Evolutionary conservation across 2,113 vertebrate genomes (phyloP).

Genomic region (Agapornis roseicollis): DNA sequence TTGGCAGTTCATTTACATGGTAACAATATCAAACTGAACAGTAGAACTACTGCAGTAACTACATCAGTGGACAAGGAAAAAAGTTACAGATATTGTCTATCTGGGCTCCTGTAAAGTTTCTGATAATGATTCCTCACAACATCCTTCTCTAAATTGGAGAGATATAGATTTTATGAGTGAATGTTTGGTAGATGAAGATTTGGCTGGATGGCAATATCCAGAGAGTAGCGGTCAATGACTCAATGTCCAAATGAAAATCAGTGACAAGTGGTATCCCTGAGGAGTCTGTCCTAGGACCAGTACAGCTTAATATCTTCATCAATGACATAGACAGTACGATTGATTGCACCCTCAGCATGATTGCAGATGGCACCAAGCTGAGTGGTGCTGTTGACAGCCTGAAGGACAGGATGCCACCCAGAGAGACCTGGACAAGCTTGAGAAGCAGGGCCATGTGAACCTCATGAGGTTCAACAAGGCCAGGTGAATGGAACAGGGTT

Average conservation of each 20-base stretch:
- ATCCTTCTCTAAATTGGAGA: not conserved
- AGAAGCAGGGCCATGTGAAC: not conserved
- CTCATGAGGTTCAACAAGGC: not conserved
- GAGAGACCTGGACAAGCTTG: not conserved
- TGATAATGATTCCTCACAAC: not conserved
- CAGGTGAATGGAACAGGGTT: not conserved
- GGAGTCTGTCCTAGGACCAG: fast-evolving
- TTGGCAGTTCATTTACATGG: not conserved
- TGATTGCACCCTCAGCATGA: not conserved
- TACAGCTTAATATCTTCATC: not conserved
- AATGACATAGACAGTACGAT: not conserved
- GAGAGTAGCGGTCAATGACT: not conserved
- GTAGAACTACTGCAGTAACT: not conserved
- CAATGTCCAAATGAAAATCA: not conserved
- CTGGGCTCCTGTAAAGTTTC: not conserved
- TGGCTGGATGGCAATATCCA: not conserved
- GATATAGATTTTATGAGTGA: not conserved
- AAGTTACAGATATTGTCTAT: not conserved
- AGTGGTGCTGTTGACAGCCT: fast-evolving
- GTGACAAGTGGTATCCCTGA: not conserved
- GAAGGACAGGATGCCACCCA: not conserved
- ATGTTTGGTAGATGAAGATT: not conserved
- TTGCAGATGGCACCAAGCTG: not conserved
- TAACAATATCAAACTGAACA: not conserved
- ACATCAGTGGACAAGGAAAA: not conserved